phyloP scores from a whole-genome alignment of 1,140 invertebrate genomes.

The Homarus americanus region DNA sequence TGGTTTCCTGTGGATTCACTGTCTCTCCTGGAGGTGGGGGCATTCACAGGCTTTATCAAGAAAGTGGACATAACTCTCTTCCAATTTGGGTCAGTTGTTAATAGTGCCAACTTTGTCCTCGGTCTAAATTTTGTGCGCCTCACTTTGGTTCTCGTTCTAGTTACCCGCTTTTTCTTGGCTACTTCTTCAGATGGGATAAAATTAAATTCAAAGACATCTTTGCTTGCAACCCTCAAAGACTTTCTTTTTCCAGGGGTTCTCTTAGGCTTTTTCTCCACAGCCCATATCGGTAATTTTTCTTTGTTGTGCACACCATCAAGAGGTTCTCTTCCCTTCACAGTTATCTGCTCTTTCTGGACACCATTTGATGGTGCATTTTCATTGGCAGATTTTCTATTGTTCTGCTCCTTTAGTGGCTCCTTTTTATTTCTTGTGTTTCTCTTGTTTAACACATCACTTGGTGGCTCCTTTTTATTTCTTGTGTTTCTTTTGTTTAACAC shows the following conservation, averaged over 20 bases:
- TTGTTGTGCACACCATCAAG: slow-evolving; percentile 1
- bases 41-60: background rate
- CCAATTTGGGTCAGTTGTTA: slow-evolving; percentile 44
- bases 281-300: slow-evolving; percentile 36
- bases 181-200: background rate
- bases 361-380: too few species aligned
- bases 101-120: slow-evolving; percentile 22
- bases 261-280: background rate
- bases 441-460: too few species aligned
- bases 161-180: slow-evolving; percentile 12
- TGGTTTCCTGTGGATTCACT: background rate
- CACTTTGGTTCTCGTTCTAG: background rate
- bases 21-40: background rate
- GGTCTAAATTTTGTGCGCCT: slow-evolving; percentile 32
- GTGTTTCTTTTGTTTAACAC: too few species aligned
- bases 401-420: too few species aligned
- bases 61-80: background rate
- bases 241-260: slow-evolving; percentile 37
- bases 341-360: too few species aligned
- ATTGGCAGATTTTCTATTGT: too few species aligned
- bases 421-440: too few species aligned
- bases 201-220: slow-evolving; percentile 46
- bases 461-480: too few species aligned
- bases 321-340: too few species aligned
- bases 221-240: slow-evolving; percentile 11